phyloP scores from a whole-genome alignment of 2,113 vertebrate species.

The Pelmatolapia mariae region DNA sequence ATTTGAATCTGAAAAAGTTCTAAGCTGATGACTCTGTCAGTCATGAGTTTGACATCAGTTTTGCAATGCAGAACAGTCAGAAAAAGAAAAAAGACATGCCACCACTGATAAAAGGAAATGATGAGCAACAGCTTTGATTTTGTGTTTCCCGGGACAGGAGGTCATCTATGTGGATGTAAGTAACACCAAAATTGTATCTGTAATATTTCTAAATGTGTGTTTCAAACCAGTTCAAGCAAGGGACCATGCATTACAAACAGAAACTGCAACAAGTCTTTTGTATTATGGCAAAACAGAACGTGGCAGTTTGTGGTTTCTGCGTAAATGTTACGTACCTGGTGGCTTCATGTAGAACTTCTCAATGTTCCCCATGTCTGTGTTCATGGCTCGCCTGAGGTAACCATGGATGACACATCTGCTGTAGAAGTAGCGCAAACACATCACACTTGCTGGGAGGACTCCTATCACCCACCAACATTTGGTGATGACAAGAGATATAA shows the following conservation, averaged over 20 bases:
- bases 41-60: background rate
- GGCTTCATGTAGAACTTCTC: constrained; percentile 28
- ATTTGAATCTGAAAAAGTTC: background rate
- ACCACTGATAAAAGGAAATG: background rate
- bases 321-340: background rate
- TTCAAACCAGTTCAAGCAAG: background rate
- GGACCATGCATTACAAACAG: background rate
- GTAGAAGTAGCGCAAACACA: constrained; percentile 36
- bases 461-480: constrained; percentile 41
- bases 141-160: background rate
- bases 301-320: background rate
- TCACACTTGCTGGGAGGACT: constrained; percentile 14
- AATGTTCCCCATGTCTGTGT: constrained; percentile 40
- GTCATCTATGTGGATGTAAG: background rate
- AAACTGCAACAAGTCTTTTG: background rate
- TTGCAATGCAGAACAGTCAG: background rate
- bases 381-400: background rate
- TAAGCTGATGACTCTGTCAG: background rate
- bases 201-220: background rate
- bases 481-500: background rate
- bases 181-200: background rate
- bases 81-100: background rate
- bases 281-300: background rate
- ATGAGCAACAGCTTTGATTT: background rate
- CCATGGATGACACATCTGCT: background rate